Percentiles rank a stretch among this genome's conserved stretches.
These are phyloP conservation scores for Mesocricetus auratus DNA, from an alignment of 2,113 vertebrate genomes.

Conservation along the genomic window DNA sequence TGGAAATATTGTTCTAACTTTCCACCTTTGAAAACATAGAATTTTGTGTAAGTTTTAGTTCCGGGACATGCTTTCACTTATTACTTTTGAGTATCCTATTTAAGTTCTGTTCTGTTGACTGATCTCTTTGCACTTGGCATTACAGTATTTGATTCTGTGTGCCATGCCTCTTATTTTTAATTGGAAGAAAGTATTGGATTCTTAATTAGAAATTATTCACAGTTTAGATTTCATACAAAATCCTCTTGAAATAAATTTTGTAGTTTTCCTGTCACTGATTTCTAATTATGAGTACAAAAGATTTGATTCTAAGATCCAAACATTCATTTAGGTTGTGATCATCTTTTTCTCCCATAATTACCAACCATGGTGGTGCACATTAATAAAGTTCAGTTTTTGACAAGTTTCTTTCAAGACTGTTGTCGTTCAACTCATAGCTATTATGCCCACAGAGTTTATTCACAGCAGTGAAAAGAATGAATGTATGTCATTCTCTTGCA, in stretches of 20 bases:
- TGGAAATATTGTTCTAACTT: slow-evolving; percentile 7
- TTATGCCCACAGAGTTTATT: no score
- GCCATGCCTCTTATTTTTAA: neutral
- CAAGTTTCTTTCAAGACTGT: no score
- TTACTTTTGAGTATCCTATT: neutral
- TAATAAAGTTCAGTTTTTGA: no score
- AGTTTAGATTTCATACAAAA: neutral
- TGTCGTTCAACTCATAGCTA: no score
- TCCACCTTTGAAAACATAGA: neutral
- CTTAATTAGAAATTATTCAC: slow-evolving; percentile 1
- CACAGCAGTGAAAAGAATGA: no score
- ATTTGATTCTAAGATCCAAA: neutral
- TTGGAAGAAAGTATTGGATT: neutral
- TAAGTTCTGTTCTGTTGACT: neutral
- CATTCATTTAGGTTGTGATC: neutral
- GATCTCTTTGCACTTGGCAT: neutral
- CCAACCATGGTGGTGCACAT: no score
- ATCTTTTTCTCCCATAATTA: neutral
- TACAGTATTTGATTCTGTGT: neutral
- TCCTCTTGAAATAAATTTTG: neutral
- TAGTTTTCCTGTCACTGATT: slow-evolving; percentile 1
- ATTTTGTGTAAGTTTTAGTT: neutral
- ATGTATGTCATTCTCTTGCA: no score
- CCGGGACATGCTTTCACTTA: neutral
- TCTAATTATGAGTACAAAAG: neutral